Evolutionary conservation across 1,140 invertebrate species (phyloP).

Genomic region (Bombus cullumanus): DNA sequence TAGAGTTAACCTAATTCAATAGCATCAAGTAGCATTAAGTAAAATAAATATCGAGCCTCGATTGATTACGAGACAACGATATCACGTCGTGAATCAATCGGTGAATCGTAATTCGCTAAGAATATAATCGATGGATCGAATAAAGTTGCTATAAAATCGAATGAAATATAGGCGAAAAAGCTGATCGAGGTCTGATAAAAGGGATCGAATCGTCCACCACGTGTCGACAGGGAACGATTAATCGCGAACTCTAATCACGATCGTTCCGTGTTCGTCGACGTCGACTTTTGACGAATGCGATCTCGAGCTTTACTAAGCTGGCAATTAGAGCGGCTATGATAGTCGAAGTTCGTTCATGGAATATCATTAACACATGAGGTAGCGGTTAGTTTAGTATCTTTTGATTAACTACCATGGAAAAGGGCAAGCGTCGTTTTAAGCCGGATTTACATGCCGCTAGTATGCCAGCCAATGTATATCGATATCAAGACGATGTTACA

Average conservation of each 20-base stretch:
- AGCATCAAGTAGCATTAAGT: no score
- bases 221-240: not conserved
- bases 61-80: no score
- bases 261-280: not conserved
- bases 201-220: not conserved
- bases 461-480: not conserved
- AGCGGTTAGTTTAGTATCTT: constrained; percentile 2
- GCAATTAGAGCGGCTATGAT: constrained; percentile 17
- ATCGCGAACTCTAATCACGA: not conserved
- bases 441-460: not conserved
- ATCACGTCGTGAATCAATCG: no score
- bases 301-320: not conserved
- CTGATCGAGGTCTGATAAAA: not conserved
- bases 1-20: no score
- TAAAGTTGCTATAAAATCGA: not conserved
- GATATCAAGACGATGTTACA: not conserved
- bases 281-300: constrained; percentile 19
- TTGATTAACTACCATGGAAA: constrained; percentile 27
- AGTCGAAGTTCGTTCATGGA: not conserved
- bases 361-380: constrained; percentile 14
- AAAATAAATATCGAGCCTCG: no score
- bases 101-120: no score
- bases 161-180: not conserved
- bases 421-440: not conserved
- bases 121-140: not conserved